Percentiles rank a stretch among this genome's conserved stretches.
Evolutionary conservation across 1,140 invertebrate species (phyloP).

Genomic region (Caerostris extrusa): DNA sequence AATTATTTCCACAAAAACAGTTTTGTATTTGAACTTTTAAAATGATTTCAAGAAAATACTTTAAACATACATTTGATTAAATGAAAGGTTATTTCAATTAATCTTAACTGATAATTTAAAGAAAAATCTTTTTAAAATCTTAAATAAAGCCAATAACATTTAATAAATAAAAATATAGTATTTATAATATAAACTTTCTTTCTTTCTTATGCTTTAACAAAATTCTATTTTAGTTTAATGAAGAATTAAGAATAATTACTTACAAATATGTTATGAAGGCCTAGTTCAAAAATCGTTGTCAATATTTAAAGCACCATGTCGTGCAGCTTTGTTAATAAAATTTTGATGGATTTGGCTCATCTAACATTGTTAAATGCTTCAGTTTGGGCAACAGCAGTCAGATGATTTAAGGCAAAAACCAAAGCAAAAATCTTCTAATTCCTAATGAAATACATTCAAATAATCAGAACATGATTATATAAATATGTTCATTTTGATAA

Average conservation of each 20-base stretch:
- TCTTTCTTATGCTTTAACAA: too few species aligned
- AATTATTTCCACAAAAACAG: too few species aligned
- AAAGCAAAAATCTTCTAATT: slow-evolving; percentile 86
- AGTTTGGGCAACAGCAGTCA: slow-evolving; percentile 87
- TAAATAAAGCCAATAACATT: too few species aligned
- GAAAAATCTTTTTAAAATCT: too few species aligned
- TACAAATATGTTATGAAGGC: slow-evolving; percentile 48
- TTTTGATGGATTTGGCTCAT: slow-evolving; percentile 85
- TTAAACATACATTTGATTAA: too few species aligned
- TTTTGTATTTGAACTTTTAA: too few species aligned
- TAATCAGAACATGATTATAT: too few species aligned
- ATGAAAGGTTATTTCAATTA: too few species aligned
- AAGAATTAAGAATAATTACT: background rate
- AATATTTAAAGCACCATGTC: slow-evolving; percentile 85
- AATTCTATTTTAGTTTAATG: too few species aligned
- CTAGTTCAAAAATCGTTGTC: slow-evolving; percentile 78
- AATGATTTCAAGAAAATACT: too few species aligned
- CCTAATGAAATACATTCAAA: slow-evolving; percentile 80
- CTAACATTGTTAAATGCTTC: slow-evolving; percentile 85
- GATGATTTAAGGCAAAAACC: slow-evolving; percentile 86
- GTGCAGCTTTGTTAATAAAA: slow-evolving; percentile 85
- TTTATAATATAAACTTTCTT: background rate
- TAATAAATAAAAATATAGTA: background rate
- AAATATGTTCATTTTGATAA: too few species aligned
- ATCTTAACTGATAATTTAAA: too few species aligned